Evolutionary conservation across 1,140 invertebrate genomes (phyloP).

Genomic region (Drosophila pseudoananassae): DNA sequence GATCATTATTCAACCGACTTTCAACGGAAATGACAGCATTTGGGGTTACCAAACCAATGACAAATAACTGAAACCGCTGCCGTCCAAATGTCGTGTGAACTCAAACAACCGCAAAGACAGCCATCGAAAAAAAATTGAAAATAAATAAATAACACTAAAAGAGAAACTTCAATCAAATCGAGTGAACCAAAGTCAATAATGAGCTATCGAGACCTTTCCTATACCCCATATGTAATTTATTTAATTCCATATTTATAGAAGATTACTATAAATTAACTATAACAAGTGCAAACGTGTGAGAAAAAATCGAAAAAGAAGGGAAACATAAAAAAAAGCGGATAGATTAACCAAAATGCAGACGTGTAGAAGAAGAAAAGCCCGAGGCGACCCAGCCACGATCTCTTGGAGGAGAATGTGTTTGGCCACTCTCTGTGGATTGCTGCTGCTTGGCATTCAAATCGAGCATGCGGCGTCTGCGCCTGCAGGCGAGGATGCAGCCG

Average conservation of each 20-base stretch:
- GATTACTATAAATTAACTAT: slow-evolving; percentile 50
- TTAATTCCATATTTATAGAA: slow-evolving; percentile 49
- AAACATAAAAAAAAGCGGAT: slow-evolving; percentile 22
- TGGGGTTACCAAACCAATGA: slow-evolving; percentile 56
- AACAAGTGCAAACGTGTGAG: slow-evolving; percentile 73
- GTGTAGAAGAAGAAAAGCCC: slow-evolving; percentile 70
- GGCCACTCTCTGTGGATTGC: slow-evolving; percentile 65
- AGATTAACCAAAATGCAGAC: slow-evolving; percentile 62
- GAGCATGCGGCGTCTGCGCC: slow-evolving; percentile 73
- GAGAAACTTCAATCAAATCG: slow-evolving; percentile 27
- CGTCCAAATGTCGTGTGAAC: slow-evolving; percentile 63
- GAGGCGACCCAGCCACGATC: slow-evolving; percentile 39
- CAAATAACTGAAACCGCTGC: slow-evolving; percentile 55
- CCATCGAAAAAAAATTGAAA: slow-evolving; percentile 1
- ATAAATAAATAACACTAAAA: slow-evolving; percentile 14
- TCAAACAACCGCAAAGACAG: slow-evolving; percentile 27
- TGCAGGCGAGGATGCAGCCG: slow-evolving; percentile 72
- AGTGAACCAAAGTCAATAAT: slow-evolving; percentile 49
- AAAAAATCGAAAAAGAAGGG: slow-evolving; percentile 47
- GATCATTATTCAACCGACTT: slow-evolving; percentile 60
- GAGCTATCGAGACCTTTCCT: slow-evolving; percentile 21
- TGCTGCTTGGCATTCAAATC: slow-evolving; percentile 79
- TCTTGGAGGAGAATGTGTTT: slow-evolving; percentile 62
- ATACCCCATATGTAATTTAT: slow-evolving; percentile 29
- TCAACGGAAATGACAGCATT: slow-evolving; percentile 72